Conservation (phyloP, 92 coral and sea anemone genomes). For the Montipora capitata region DNA sequence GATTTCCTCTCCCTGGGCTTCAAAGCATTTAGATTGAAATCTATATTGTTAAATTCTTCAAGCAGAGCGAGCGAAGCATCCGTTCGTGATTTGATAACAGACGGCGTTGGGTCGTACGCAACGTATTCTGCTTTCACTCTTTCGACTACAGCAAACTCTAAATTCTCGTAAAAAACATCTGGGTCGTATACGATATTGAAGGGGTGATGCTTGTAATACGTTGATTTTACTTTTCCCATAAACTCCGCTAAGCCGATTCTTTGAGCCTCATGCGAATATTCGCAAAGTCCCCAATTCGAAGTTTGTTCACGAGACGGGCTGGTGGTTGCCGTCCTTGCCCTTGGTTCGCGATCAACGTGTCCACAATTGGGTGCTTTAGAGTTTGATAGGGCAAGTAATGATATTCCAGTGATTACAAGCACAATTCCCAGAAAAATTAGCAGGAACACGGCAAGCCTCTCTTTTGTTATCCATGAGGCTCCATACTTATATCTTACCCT, state of each 20-base stretch:
- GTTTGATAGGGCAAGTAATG: constrained; percentile 70
- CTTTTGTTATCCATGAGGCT: constrained; percentile 39
- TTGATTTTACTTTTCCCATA: constrained; percentile 65
- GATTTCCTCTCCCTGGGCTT: constrained; percentile 92
- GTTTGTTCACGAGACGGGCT: background rate
- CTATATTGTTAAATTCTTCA: constrained; percentile 57
- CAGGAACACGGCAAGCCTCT: constrained; percentile 48
- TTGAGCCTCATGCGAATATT: constrained; percentile 78
- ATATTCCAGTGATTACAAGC: constrained; percentile 78
- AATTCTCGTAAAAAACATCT: constrained; percentile 36
- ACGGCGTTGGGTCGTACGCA: constrained; percentile 86
- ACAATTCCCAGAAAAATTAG: constrained; percentile 64
- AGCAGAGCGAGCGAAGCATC: constrained; percentile 80
- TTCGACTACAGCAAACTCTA: constrained; percentile 15
- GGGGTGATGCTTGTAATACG: constrained; percentile 79
- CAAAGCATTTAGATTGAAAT: constrained; percentile 61
- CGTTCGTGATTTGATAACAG: constrained; percentile 77
- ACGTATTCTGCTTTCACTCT: constrained; percentile 52
- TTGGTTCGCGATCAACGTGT: background rate
- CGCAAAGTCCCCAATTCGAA: constrained; percentile 39
- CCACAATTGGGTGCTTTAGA: constrained; percentile 22
- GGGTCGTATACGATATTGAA: constrained; percentile 69
- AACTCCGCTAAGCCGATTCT: constrained; percentile 80
- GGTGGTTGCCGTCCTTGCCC: background rate
- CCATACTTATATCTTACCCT: constrained; percentile 40